Conservation (phyloP, 2,113 vertebrate genomes). For the Ascaphus truei region DNA sequence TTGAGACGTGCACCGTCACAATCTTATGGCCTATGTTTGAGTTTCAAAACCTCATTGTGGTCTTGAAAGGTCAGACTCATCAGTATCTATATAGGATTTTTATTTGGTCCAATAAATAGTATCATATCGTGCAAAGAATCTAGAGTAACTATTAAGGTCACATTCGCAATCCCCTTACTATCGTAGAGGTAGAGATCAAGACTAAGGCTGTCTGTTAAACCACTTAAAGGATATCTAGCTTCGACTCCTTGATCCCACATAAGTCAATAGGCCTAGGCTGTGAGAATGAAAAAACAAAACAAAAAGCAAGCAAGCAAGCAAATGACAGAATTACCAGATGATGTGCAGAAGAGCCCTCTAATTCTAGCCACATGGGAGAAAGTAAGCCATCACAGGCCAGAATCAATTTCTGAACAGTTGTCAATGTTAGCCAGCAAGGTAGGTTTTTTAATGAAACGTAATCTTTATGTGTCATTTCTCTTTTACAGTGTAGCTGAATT, state of each 20-base stretch:
- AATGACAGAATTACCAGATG: constrained; percentile 23
- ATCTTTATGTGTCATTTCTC: constrained; percentile 31
- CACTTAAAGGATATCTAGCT: constrained; percentile 27
- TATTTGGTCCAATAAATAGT: background rate
- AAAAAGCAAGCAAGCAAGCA: constrained; percentile 7
- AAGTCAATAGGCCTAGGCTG: constrained; percentile 29
- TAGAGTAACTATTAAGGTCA: background rate
- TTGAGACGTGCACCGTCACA: too few species aligned
- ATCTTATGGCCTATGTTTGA: background rate
- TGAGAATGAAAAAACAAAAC: constrained; percentile 14
- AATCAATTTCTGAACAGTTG: constrained; percentile 30
- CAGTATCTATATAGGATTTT: background rate
- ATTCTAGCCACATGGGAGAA: background rate
- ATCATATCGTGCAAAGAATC: background rate
- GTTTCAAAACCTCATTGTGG: background rate
- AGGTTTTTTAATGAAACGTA: background rate
- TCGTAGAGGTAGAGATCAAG: background rate
- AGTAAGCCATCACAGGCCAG: constrained; percentile 16
- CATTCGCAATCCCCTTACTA: background rate
- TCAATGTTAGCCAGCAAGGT: constrained; percentile 2
- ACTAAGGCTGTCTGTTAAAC: constrained; percentile 17
- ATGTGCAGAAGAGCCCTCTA: background rate
- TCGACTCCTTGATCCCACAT: constrained; percentile 30
- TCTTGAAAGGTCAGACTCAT: background rate
- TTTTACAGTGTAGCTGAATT: constrained; percentile 26